Base-by-base conservation (phyloP, 2,888 invertebrate species). In the Patella pellucida region DNA sequence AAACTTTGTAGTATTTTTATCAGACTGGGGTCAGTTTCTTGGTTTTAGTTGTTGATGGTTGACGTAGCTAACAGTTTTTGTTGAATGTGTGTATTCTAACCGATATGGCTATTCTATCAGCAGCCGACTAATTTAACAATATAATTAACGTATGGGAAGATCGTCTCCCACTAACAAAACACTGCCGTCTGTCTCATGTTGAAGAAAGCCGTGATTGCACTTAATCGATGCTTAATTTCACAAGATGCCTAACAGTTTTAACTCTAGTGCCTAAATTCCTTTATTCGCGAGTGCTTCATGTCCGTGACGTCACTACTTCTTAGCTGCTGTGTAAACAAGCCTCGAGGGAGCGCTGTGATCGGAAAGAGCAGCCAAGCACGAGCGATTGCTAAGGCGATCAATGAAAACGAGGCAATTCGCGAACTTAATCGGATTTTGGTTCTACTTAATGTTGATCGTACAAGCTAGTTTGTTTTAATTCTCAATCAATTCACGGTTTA, bases 181-280 rank as follows among this genome's bases (percentile, higher is more conserved):
- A 62, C 11, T 14, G 62, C 62, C 62, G 62, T 62, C 62, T 62
- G 62, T 19, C 23, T 23, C 9, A 3, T 23, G 23, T 62, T 62
- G 12, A 62, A 12, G 19, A 62, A 19, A 62, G 11, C 19, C 19
- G 23, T 14, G 19, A 62, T 62, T 62, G 62, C 14, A 62, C 62
- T 62, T 62, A 62, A 62, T 62, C 62, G 62, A 62, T 62, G 19
- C 19, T 23, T 62, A 23, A 62, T 62, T 62, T 23, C 14, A 62
- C 19, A 15, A 62, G 62, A 62, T 62, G 62, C 62, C 62, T 62
- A 62, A 62, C 62, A 62, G 23, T 62, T 23, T 62, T 62, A 62
- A 14, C 62, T 62, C 62, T 62, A 23, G 19, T 23, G n/a, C 62
- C 23, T 62, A 19, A 15, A 11, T 19, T 62, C 19, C 23, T 62